Conservation (phyloP, 1,140 invertebrate species). For the Prorops nasuta region DNA sequence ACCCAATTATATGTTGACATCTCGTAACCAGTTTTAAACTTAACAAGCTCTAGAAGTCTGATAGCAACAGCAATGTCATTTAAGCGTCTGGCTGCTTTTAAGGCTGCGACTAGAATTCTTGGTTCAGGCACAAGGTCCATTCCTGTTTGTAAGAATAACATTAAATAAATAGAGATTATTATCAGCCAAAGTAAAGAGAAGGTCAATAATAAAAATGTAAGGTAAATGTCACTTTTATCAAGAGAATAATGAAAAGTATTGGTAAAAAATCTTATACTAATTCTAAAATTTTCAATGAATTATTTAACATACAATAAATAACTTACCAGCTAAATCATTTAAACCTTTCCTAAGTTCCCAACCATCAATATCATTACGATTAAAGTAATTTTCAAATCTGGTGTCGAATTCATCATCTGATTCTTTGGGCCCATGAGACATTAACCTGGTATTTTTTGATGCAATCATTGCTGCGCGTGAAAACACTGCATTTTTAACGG, state of each 20-base stretch:
- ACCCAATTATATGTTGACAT: conserved; percentile 86
- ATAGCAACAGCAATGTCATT: conserved; percentile 93
- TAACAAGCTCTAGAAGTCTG: conserved; percentile 89
- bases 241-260: no score
- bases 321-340: conserved; percentile 66
- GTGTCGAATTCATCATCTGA: conserved; percentile 72
- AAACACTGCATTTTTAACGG: conserved; percentile 39
- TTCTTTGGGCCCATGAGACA: conserved; percentile 45
- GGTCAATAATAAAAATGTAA: background rate
- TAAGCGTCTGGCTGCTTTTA: conserved; percentile 87
- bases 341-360: conserved; percentile 93
- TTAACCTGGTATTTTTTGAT: conserved; percentile 31
- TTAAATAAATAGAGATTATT: background rate
- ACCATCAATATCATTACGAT: conserved; percentile 85
- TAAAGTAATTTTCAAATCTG: conserved; percentile 84
- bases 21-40: conserved; percentile 84
- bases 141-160: conserved; percentile 56
- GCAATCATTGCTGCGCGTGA: conserved; percentile 26
- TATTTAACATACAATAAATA: background rate
- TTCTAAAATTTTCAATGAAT: background rate
- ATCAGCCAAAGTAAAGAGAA: background rate
- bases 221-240: no score
- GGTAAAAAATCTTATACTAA: no score
- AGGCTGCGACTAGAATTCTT: conserved; percentile 84
- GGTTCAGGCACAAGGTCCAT: conserved; percentile 96